phyloP scores from a whole-genome alignment of 2,113 vertebrate species.

The Puntigrus tetrazona region DNA sequence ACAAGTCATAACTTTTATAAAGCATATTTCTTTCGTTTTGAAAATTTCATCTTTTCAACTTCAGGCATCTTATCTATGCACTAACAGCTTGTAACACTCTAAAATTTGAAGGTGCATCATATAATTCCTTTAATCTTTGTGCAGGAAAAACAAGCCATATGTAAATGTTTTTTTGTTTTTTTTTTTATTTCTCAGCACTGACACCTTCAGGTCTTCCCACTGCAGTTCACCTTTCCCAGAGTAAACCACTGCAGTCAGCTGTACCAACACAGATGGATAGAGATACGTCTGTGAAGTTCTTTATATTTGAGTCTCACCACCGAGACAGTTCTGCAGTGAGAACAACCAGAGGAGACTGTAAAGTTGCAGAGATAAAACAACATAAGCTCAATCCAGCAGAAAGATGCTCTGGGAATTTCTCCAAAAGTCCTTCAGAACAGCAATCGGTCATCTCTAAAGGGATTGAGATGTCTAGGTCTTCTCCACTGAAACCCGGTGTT shows the following conservation, averaged over 20 bases:
- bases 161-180: neutral
- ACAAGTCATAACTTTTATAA: no score
- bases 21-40: no score
- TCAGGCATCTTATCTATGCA: no score
- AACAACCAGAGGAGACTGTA: neutral
- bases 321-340: neutral
- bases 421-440: neutral
- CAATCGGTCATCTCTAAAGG: neutral
- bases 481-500: neutral
- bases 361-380: neutral
- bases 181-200: neutral
- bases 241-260: slow-evolving; percentile 18
- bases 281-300: neutral
- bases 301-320: slow-evolving; percentile 19
- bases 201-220: slow-evolving; percentile 27
- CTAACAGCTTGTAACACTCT: no score
- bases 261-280: neutral
- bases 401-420: neutral
- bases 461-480: neutral
- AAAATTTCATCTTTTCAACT: no score
- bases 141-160: neutral
- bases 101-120: no score
- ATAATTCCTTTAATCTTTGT: neutral
- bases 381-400: neutral
- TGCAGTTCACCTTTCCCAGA: slow-evolving; percentile 7